These are phyloP conservation scores for Bombus haemorrhoidalis DNA, from an alignment of 1,140 invertebrate genomes.

Conservation along the genomic window DNA sequence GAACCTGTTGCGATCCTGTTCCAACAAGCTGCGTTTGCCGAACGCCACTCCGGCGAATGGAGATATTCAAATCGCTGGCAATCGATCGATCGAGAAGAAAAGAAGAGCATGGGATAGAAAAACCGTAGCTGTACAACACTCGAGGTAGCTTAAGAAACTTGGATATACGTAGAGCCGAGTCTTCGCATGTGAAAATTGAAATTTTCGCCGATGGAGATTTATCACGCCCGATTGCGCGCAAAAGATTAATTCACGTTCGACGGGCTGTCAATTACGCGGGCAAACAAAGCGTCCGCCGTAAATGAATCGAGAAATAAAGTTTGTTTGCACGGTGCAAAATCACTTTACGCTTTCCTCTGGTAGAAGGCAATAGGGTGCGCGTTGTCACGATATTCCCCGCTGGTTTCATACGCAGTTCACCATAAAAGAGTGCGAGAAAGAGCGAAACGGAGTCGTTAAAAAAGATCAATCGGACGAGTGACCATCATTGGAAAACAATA, in stretches of 20 bases:
- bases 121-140: not conserved
- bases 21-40: not conserved
- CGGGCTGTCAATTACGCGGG: constrained; percentile 33
- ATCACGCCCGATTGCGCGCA: not conserved
- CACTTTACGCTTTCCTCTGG: constrained; percentile 31
- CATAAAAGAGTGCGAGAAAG: not conserved
- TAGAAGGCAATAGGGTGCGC: constrained; percentile 30
- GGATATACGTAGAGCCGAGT: not conserved
- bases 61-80: not conserved
- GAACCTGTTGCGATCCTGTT: constrained; percentile 55
- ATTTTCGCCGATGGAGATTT: constrained; percentile 12
- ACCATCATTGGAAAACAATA: not conserved
- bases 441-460: not conserved
- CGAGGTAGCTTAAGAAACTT: not conserved
- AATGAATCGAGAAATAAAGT: constrained; percentile 46
- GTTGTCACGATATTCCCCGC: constrained; percentile 18
- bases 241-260: constrained; percentile 39
- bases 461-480: constrained; percentile 2
- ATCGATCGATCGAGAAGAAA: not conserved
- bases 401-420: not conserved
- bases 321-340: constrained; percentile 39
- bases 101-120: not conserved
- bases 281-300: constrained; percentile 41
- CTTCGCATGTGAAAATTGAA: not conserved
- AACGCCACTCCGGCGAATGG: not conserved